phyloP scores from a whole-genome alignment of 2,888 invertebrate genomes.

The Catotricha subobsoleta region DNA sequence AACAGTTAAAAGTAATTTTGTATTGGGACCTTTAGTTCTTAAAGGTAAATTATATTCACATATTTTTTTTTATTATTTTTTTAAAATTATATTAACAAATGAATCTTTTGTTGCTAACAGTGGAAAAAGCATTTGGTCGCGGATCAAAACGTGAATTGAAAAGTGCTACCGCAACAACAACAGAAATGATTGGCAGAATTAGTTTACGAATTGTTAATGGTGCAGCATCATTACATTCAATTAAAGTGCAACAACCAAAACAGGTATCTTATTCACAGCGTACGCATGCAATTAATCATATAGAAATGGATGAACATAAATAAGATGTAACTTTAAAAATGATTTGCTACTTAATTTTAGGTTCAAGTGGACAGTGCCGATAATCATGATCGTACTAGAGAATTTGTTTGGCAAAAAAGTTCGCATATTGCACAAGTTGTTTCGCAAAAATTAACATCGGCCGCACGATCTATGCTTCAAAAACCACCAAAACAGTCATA shows the following conservation, averaged over 20 bases:
- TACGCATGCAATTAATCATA: no score
- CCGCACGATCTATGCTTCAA: slow-evolving; percentile 25
- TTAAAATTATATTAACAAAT: no score
- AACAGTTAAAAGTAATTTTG: slow-evolving; percentile 65
- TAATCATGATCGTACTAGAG: slow-evolving; percentile 67
- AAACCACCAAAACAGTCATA: slow-evolving; percentile 13
- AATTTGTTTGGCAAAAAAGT: slow-evolving; percentile 67
- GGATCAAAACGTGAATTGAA: slow-evolving; percentile 64
- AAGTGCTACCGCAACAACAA: slow-evolving; percentile 73
- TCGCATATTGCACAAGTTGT: slow-evolving; percentile 70
- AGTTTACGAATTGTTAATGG: slow-evolving; percentile 60
- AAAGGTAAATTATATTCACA: no score
- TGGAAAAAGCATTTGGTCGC: slow-evolving; percentile 41
- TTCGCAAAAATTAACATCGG: slow-evolving; percentile 51
- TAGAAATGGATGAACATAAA: no score
- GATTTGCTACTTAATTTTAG: slow-evolving; percentile 26
- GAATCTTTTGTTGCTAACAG: no score
- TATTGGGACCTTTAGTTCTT: slow-evolving; percentile 58
- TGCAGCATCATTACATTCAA: slow-evolving; percentile 66
- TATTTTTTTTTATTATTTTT: no score
- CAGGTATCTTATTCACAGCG: no score
- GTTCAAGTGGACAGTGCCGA: slow-evolving; percentile 66
- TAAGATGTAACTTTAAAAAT: no score
- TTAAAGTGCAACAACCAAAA: slow-evolving; percentile 71
- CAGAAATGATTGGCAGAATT: slow-evolving; percentile 67